Conservation (phyloP, 2,888 invertebrate genomes). For the Tethea ocularis region DNA sequence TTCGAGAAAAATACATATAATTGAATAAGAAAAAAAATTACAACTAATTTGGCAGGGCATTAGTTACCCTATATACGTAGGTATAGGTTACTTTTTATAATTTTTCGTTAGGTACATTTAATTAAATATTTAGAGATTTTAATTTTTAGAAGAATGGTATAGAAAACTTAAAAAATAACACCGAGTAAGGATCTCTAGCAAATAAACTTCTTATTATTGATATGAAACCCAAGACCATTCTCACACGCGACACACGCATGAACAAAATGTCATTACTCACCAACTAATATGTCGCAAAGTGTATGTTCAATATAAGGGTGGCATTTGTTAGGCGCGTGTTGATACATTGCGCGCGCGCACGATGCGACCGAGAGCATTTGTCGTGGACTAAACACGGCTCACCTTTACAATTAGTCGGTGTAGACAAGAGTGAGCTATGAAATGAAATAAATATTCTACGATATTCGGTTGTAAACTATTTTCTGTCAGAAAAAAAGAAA, state of each 20-base stretch:
- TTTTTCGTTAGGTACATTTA: too few relatives aligned
- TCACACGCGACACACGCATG: constrained; percentile 11
- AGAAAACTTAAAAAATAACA: too few relatives aligned
- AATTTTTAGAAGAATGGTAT: too few relatives aligned
- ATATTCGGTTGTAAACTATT: too few relatives aligned
- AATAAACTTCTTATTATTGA: background rate
- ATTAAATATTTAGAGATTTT: too few relatives aligned
- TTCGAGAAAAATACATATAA: too few relatives aligned
- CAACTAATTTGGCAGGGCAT: too few relatives aligned
- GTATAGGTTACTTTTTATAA: too few relatives aligned
- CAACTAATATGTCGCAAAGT: constrained; percentile 25
- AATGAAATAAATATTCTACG: constrained; percentile 18
- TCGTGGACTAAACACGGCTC: constrained; percentile 30
- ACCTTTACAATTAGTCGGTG: constrained; percentile 24
- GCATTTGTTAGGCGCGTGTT: constrained; percentile 41
- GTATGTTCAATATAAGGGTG: constrained; percentile 38
- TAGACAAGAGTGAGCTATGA: constrained; percentile 22
- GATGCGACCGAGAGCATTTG: constrained; percentile 58
- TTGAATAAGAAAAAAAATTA: too few relatives aligned
- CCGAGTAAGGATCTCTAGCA: too few relatives aligned
- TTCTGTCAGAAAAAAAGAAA: too few relatives aligned
- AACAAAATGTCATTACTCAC: constrained; percentile 28
- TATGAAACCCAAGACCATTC: constrained; percentile 15
- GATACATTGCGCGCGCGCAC: constrained; percentile 52
- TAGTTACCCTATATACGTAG: too few relatives aligned